These are phyloP conservation scores for Dione juno DNA, from an alignment of 2,888 invertebrate species.

Conservation along the genomic window DNA sequence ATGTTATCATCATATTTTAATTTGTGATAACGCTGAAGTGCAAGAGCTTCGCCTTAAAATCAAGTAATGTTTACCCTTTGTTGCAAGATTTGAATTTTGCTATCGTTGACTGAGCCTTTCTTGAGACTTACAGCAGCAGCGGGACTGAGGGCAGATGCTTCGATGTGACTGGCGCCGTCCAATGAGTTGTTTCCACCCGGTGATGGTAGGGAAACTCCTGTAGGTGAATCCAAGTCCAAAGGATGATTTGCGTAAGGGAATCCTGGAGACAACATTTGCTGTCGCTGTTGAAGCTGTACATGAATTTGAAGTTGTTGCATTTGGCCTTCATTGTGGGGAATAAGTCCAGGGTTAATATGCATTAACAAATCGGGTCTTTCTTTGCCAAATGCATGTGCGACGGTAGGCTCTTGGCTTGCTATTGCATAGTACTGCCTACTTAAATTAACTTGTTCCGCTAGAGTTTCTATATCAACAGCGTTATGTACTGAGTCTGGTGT, in stretches of 20 bases:
- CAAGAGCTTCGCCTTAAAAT: constrained; percentile 83
- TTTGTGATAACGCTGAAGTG: constrained; percentile 63
- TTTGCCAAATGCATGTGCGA: constrained; percentile 85
- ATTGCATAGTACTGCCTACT: constrained; percentile 83
- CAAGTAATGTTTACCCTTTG: constrained; percentile 92
- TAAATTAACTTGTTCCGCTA: constrained; percentile 89
- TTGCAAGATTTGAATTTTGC: constrained; percentile 88
- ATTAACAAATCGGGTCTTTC: constrained; percentile 85
- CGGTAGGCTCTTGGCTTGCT: constrained; percentile 76
- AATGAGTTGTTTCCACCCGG: constrained; percentile 89
- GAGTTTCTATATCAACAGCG: constrained; percentile 88
- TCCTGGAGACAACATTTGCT: constrained; percentile 84
- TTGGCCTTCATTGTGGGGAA: constrained; percentile 83
- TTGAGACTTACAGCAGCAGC: constrained; percentile 88
- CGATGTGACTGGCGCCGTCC: constrained; percentile 85
- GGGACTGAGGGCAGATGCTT: constrained; percentile 84
- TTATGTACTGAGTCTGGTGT: constrained; percentile 86
- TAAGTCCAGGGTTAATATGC: constrained; percentile 82
- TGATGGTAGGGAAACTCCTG: constrained; percentile 90
- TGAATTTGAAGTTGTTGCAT: constrained; percentile 87
- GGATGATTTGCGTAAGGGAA: constrained; percentile 87
- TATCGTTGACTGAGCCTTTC: constrained; percentile 85
- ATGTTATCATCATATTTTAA: constrained; percentile 59
- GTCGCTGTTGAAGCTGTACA: constrained; percentile 87
- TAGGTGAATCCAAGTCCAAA: constrained; percentile 89